Evolutionary conservation across 1,140 invertebrate genomes (phyloP).

Genomic region (Diprion similis): DNA sequence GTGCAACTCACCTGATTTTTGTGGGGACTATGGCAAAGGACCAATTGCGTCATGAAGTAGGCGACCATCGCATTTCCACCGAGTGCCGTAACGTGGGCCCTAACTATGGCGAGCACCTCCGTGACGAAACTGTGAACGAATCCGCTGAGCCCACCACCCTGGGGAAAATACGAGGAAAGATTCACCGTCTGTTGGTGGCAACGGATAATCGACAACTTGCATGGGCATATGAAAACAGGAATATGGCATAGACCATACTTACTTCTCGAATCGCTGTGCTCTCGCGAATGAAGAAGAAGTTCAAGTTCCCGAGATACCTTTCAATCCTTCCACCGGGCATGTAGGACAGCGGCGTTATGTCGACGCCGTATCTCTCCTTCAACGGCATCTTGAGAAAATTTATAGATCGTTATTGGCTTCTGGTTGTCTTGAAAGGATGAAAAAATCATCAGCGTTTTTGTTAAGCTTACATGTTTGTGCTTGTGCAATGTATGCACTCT

Average conservation of each 20-base stretch:
- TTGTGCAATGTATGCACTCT: conserved; percentile 41
- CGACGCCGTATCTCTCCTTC: conserved; percentile 77
- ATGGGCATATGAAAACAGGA: not conserved
- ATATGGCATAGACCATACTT: conserved; percentile 23
- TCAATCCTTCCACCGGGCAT: conserved; percentile 83
- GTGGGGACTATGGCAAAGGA: conserved; percentile 89
- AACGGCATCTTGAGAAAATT: conserved; percentile 62
- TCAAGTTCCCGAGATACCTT: conserved; percentile 89
- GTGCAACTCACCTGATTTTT: conserved; percentile 86
- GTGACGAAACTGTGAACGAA: conserved; percentile 94
- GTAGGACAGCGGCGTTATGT: conserved; percentile 84
- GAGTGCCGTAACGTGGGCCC: conserved; percentile 91
- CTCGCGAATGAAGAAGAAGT: conserved; percentile 96
- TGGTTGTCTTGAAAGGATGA: not conserved
- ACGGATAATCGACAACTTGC: no score
- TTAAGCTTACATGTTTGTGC: conserved; percentile 50
- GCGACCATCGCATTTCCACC: conserved; percentile 95
- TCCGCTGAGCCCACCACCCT: conserved; percentile 88
- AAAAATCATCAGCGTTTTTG: conserved; percentile 15
- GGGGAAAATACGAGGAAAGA: conserved; percentile 17
- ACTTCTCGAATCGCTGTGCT: conserved; percentile 91
- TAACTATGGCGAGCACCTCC: conserved; percentile 88
- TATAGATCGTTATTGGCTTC: not conserved
- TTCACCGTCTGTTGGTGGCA: not conserved
- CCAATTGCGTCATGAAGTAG: conserved; percentile 91